phyloP scores from a whole-genome alignment of 2,888 invertebrate genomes.

The Apocheima hispidaria region DNA sequence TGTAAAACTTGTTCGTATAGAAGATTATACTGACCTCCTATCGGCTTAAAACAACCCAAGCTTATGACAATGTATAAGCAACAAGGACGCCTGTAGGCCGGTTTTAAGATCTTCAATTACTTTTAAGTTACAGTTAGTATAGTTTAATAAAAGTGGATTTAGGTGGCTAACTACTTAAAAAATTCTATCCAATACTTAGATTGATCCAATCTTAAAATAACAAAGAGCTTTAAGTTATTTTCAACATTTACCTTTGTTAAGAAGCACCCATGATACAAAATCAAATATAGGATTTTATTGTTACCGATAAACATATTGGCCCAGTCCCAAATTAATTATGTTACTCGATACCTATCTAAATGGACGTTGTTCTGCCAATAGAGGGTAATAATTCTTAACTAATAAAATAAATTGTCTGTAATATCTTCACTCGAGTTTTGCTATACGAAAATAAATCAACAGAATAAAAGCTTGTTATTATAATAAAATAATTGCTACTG shows the following conservation, averaged over 20 bases:
- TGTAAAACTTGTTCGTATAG: no score
- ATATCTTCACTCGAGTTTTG: background rate
- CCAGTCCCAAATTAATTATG: constrained; percentile 42
- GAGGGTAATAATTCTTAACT: constrained; percentile 27
- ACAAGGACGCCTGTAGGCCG: no score
- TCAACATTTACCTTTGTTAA: background rate
- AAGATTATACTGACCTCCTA: no score
- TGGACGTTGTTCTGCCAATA: constrained; percentile 24
- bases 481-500: background rate
- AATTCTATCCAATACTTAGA: no score
- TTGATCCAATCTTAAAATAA: no score
- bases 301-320: constrained; percentile 38
- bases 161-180: no score
- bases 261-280: background rate
- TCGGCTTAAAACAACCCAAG: no score
- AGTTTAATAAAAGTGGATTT: no score
- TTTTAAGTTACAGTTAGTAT: no score
- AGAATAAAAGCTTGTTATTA: background rate
- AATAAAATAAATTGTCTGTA: constrained; percentile 9
- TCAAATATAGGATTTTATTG: constrained; percentile 30
- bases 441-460: background rate
- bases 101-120: no score
- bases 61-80: no score
- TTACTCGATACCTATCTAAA: constrained; percentile 39
- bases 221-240: background rate